A percentile compares a stretch with the other conserved stretches of the same genome.
Conservation (phyloP, 37 sponge, comb jelly and placozoan species). For the Chondrilla cf. caribensis region DNA sequence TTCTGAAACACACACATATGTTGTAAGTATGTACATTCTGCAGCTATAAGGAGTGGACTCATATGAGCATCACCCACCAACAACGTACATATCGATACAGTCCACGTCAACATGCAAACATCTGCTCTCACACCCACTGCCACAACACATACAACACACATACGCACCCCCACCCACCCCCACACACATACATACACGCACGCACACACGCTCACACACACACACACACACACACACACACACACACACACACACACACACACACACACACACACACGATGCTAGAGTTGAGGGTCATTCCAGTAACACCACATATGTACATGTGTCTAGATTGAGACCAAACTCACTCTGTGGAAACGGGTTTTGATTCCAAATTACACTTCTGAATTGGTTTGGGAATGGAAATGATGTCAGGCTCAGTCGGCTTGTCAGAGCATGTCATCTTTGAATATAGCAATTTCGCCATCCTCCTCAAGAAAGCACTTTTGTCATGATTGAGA, state of each 20-base stretch:
- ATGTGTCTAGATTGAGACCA: neutral
- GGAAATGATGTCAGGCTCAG: neutral
- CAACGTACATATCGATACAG: too few species aligned
- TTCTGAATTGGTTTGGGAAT: neutral
- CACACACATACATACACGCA: conserved; percentile 23
- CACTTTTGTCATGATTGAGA: neutral
- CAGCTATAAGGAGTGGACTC: too few species aligned
- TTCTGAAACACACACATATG: too few species aligned
- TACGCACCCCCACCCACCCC: conserved; percentile 4
- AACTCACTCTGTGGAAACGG: neutral
- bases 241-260: neutral
- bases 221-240: conserved; percentile 9
- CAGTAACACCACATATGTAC: neutral
- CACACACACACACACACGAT: conserved; percentile 8
- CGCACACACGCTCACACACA: conserved; percentile 5
- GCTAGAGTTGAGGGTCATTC: neutral
- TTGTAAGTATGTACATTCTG: too few species aligned
- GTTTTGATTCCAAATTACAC: neutral
- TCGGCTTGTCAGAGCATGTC: neutral
- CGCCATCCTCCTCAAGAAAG: neutral
- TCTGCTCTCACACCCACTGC: too few species aligned
- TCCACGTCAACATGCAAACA: too few species aligned
- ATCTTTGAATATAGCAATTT: neutral
- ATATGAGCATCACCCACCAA: too few species aligned
- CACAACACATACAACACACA: neutral